Conservation (phyloP, 35 echinoderm and acorn worm genomes). For the Apostichopus japonicus region DNA sequence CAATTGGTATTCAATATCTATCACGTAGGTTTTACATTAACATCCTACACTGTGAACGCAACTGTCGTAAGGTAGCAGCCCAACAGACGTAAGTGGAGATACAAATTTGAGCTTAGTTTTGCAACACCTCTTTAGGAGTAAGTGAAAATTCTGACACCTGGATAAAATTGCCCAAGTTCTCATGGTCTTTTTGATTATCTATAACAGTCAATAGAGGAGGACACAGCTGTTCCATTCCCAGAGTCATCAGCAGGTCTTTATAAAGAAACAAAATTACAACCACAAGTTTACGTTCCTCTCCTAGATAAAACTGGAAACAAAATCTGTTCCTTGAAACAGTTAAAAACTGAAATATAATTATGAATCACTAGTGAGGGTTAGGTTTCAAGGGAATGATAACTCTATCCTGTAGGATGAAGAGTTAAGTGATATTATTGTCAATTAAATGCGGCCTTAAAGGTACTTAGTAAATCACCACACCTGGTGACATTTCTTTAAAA, state of each 20-base stretch:
- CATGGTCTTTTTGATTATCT: not conserved
- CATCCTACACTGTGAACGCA: no score
- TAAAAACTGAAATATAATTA: constrained; percentile 13
- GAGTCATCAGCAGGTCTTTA: not conserved
- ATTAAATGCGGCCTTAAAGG: not conserved
- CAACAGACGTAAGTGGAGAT: no score
- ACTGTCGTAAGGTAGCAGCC: no score
- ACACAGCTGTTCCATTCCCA: constrained; percentile 40
- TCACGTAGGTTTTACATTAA: no score
- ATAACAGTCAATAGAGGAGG: not conserved
- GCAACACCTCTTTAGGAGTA: not conserved
- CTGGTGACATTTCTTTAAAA: not conserved
- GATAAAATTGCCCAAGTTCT: constrained; percentile 1
- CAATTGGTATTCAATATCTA: no score
- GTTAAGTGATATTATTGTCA: not conserved
- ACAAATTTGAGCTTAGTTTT: no score
- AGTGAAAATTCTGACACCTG: constrained; percentile 31
- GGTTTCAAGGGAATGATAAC: not conserved
- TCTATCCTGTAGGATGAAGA: not conserved
- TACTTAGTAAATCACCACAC: not conserved
- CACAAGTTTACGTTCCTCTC: not conserved
- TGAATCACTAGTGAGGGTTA: not conserved
- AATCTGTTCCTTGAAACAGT: not conserved
- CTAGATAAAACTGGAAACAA: not conserved
- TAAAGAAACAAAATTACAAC: no score